Evolutionary conservation across 1,140 invertebrate species (phyloP), one percentile per base, ranked within the genome.

Genomic region (Globodera ellingtonae): DNA sequence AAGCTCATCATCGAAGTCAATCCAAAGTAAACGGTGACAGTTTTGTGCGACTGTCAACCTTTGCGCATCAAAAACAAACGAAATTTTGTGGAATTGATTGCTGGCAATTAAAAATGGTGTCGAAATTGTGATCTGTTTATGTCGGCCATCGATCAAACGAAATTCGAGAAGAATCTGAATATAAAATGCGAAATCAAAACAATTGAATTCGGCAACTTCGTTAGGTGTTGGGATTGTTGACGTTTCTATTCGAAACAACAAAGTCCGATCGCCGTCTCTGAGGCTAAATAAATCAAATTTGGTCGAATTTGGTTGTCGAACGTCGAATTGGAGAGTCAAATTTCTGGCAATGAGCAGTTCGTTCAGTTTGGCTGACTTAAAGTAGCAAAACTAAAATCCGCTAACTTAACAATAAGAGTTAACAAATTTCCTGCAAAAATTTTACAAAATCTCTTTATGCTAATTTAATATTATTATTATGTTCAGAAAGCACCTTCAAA

Each of bases 291-390:
- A 66, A 24, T 66, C 66, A 13, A 59, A 21, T 73, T 82, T 48
- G 0, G 81, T 82, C 62, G 56, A 66, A 59, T 82, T 59, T 4
- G 70, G 24, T 69, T 82, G 81, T 3, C 46, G 47, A 18, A 82
- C 21, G 18, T 82, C 81, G 21, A 82, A 82, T 44, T 82, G 75
- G 8, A 82, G 81, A 3, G 56, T 72, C n/a, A 83, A 48, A 81
- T 83, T 82, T 13, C 72, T 56, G 6, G 47, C 13, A 4, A 82
- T 44, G 44, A 82, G 75, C 8, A 82, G 77, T 6, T 70, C 24
- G 4, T 21, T 56, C 50, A 82, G 62, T 56, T 74, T 84, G 46
- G 72, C 72, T 48, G 81, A 48, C 81, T 82, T 35, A 82, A 82
- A 24, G 24, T 24, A 24, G 24, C 24, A 24, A 24, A 24, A 24